Conservation (phyloP, 2,888 invertebrate species). For the Trachelus iudaicus region DNA sequence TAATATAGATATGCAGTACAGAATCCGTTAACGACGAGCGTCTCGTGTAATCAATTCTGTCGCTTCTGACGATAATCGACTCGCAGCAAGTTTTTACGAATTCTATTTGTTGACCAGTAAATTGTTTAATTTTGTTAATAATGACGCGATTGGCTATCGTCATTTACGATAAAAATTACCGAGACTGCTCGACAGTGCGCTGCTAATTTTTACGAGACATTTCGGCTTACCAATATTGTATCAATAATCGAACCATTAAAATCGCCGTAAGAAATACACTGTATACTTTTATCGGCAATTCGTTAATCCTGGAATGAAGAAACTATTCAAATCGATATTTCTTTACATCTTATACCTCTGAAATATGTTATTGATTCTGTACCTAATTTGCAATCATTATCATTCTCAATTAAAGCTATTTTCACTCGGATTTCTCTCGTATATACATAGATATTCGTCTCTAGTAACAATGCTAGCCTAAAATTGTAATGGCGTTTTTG, state of each 20-base stretch:
- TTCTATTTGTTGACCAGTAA: slow-evolving; percentile 57
- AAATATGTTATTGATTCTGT: neutral
- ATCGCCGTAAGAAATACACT: slow-evolving; percentile 20
- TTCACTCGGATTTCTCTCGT: neutral
- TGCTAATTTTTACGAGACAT: neutral
- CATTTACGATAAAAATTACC: neutral
- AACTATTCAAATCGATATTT: neutral
- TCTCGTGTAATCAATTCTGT: neutral
- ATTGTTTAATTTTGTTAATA: slow-evolving; percentile 59
- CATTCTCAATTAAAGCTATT: neutral
- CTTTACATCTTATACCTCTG: neutral
- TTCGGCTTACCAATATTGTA: slow-evolving; percentile 13
- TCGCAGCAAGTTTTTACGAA: slow-evolving; percentile 38
- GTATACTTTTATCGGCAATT: slow-evolving; percentile 16
- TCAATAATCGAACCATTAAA: slow-evolving; percentile 13
- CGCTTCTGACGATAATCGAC: neutral
- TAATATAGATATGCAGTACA: neutral
- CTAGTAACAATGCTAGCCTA: neutral
- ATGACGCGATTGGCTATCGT: neutral
- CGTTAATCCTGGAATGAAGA: slow-evolving; percentile 7
- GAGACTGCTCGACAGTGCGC: neutral
- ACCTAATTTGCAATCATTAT: neutral
- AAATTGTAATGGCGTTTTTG: neutral
- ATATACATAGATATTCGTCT: neutral
- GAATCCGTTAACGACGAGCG: neutral